A percentile compares a stretch with the other conserved stretches of the same genome.
These are phyloP conservation scores for Strix uralensis DNA, from an alignment of 2,113 vertebrate genomes.

Conservation along the genomic window DNA sequence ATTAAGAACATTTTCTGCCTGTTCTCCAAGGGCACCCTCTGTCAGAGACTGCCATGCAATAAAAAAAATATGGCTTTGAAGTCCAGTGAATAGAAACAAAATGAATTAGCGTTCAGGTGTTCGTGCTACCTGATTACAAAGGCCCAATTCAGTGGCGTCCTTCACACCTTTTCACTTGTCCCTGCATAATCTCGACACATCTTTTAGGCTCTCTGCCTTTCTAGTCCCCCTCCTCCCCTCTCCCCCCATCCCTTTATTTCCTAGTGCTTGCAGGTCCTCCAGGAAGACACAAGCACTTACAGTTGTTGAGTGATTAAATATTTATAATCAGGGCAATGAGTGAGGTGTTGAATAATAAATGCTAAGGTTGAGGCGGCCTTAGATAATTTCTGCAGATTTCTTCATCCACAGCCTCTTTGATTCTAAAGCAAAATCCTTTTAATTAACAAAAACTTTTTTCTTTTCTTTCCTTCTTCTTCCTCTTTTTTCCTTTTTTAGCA, in stretches of 20 bases:
- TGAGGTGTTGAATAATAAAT: constrained; percentile 89
- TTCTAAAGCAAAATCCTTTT: constrained; percentile 71
- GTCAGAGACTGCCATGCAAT: constrained; percentile 51
- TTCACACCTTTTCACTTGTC: constrained; percentile 71
- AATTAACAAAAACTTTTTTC: constrained; percentile 68
- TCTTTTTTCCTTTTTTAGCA: not conserved
- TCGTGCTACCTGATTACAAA: constrained; percentile 69
- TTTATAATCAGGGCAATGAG: constrained; percentile 91
- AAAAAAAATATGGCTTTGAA: constrained; percentile 64
- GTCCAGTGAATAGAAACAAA: constrained; percentile 56
- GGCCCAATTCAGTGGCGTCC: constrained; percentile 56
- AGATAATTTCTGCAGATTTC: constrained; percentile 86
- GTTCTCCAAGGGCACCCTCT: constrained; percentile 71
- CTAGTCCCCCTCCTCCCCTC: not conserved
- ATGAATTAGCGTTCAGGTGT: constrained; percentile 67
- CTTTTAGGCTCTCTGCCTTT: constrained; percentile 31
- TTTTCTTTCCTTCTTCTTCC: not conserved
- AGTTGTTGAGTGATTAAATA: constrained; percentile 91
- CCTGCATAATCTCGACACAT: constrained; percentile 49
- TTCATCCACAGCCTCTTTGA: constrained; percentile 74
- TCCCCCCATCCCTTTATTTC: constrained; percentile 49
- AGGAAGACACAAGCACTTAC: constrained; percentile 84
- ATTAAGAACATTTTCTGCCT: constrained; percentile 67
- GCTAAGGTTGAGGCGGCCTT: constrained; percentile 78
- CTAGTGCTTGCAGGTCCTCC: constrained; percentile 78